phyloP scores from a whole-genome alignment of 2,888 invertebrate genomes.

The Watsonalla binaria region DNA sequence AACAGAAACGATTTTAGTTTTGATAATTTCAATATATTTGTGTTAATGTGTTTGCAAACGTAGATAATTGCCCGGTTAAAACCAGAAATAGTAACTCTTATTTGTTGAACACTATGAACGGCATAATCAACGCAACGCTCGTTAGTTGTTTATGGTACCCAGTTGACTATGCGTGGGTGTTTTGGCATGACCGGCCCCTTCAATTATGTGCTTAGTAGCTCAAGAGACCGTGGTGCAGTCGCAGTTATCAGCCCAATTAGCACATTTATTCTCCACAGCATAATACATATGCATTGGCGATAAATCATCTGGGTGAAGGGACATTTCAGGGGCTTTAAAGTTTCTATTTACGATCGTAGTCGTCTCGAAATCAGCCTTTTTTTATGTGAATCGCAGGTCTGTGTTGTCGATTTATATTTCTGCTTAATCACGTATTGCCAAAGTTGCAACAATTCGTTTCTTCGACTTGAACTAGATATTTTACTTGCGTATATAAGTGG shows the following conservation, averaged over 20 bases:
- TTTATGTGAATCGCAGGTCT: neutral
- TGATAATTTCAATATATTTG: too few species aligned
- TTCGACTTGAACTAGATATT: neutral
- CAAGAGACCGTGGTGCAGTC: neutral
- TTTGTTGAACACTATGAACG: too few species aligned
- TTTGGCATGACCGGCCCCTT: neutral
- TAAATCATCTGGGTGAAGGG: conserved; percentile 1
- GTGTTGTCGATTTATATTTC: neutral
- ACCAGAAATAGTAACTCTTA: too few species aligned
- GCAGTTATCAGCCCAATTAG: conserved; percentile 13
- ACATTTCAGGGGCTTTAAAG: too few species aligned
- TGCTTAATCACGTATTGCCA: neutral
- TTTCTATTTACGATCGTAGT: too few species aligned
- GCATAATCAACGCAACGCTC: too few species aligned
- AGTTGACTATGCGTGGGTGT: neutral
- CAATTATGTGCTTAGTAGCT: neutral
- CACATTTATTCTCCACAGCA: conserved; percentile 16
- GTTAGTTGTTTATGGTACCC: neutral
- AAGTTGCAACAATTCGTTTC: neutral
- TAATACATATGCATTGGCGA: conserved; percentile 17
- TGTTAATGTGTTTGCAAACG: too few species aligned
- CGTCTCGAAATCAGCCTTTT: neutral
- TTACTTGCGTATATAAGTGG: neutral
- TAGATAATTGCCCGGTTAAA: too few species aligned
- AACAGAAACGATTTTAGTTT: too few species aligned